Conservation (phyloP, 2,888 invertebrate genomes). For the Cyaniris semiargus region DNA sequence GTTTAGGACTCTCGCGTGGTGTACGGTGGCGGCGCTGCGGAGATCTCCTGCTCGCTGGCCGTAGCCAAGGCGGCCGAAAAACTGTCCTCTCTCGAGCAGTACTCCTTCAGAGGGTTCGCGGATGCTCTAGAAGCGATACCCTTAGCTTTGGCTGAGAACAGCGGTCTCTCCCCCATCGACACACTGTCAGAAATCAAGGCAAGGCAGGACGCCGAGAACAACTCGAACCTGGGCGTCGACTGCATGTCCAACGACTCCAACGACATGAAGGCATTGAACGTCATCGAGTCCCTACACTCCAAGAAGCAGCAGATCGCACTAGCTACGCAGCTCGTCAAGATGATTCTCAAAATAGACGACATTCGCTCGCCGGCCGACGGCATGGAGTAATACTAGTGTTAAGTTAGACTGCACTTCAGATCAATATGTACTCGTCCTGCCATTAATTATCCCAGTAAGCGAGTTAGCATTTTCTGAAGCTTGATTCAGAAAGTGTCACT, state of each 20-base stretch:
- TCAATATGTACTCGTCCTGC: neutral
- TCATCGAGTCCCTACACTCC: constrained; percentile 97
- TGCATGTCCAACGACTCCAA: constrained; percentile 86
- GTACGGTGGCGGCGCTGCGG: constrained; percentile 98
- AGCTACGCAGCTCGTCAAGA: constrained; percentile 98
- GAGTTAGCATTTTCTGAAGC: neutral
- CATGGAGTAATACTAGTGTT: constrained; percentile 52
- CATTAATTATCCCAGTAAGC: neutral
- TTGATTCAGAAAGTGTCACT: neutral
- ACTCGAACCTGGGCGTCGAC: constrained; percentile 95
- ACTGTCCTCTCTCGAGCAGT: constrained; percentile 95
- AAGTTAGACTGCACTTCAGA: constrained; percentile 2
- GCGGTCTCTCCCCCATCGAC: constrained; percentile 95
- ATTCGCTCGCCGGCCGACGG: constrained; percentile 84
- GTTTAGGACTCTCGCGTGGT: constrained; percentile 88
- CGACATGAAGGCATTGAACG: constrained; percentile 97
- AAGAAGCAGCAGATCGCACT: constrained; percentile 98
- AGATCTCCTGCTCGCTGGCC: constrained; percentile 95
- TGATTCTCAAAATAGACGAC: constrained; percentile 99
- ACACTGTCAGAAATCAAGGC: constrained; percentile 95
- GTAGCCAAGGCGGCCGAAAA: constrained; percentile 94
- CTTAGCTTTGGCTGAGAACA: constrained; percentile 97
- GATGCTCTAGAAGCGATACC: constrained; percentile 98
- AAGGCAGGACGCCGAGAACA: constrained; percentile 91
- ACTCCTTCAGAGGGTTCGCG: constrained; percentile 96